Percentiles rank a stretch among this genome's conserved stretches.
Conservation (phyloP, 2,888 invertebrate species). For the Lasius platythorax region DNA sequence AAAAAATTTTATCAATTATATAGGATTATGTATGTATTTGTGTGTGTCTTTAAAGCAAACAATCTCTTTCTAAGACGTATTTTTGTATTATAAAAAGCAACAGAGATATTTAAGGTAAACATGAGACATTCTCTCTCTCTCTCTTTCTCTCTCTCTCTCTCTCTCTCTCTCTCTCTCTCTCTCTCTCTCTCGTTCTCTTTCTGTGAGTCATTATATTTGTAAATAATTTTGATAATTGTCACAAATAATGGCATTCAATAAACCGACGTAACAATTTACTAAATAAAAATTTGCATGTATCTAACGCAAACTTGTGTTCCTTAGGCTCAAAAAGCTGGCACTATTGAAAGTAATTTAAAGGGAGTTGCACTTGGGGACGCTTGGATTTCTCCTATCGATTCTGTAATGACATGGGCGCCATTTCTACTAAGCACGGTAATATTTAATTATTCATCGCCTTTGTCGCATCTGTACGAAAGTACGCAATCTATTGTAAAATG, state of each 20-base stretch:
- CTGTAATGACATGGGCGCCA: constrained; percentile 94
- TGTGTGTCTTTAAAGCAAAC: background rate
- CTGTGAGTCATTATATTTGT: background rate
- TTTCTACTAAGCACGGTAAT: constrained; percentile 90
- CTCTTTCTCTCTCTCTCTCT: too few relatives aligned
- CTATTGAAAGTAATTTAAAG: constrained; percentile 90
- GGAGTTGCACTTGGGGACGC: constrained; percentile 95
- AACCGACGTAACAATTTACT: background rate
- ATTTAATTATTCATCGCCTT: background rate
- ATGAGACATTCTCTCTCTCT: too few relatives aligned
- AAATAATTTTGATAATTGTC: background rate
- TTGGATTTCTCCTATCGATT: constrained; percentile 96
- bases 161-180: too few relatives aligned
- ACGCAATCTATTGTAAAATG: background rate
- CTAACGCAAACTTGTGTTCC: constrained; percentile 54
- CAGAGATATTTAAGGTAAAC: background rate
- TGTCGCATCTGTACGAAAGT: background rate
- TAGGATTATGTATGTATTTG: too few relatives aligned
- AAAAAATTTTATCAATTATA: background rate
- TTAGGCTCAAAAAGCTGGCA: constrained; percentile 89
- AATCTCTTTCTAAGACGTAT: background rate
- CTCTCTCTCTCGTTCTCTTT: too few relatives aligned
- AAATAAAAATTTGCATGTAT: background rate
- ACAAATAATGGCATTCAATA: background rate
- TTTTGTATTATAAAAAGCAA: background rate